phyloP scores from a whole-genome alignment of 2,888 invertebrate species.

The Fragum sueziense region DNA sequence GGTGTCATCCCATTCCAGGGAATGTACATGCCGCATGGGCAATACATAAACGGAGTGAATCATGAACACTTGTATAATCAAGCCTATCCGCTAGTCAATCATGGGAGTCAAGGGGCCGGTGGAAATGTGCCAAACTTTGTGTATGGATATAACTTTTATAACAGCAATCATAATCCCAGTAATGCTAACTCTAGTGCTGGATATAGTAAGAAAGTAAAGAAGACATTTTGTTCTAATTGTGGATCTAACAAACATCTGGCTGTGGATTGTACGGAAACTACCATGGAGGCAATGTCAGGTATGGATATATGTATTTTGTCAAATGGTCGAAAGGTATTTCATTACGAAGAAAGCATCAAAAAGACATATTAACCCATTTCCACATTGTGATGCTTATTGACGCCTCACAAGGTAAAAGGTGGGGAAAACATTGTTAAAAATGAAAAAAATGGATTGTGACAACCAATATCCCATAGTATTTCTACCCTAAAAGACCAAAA shows the following conservation, averaged over 20 bases:
- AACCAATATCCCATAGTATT: too few species aligned
- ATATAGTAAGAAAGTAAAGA: slow-evolving; percentile 50
- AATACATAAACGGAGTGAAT: slow-evolving; percentile 48
- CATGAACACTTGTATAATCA: slow-evolving; percentile 39
- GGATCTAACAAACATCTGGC: slow-evolving; percentile 92
- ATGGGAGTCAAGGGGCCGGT: slow-evolving; percentile 20
- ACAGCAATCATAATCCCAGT: slow-evolving; percentile 28
- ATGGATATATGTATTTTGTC: too few species aligned
- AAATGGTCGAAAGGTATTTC: too few species aligned
- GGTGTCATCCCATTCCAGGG: slow-evolving; percentile 60
- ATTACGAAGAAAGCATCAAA: too few species aligned
- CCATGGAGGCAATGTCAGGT: slow-evolving; percentile 94
- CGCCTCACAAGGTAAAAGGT: not conserved
- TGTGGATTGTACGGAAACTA: slow-evolving; percentile 93
- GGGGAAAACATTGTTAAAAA: not conserved
- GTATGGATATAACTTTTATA: slow-evolving; percentile 47
- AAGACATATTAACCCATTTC: not conserved
- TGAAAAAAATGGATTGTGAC: not conserved
- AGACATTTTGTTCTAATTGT: slow-evolving; percentile 92
- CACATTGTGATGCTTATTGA: not conserved
- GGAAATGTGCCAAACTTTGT: slow-evolving; percentile 42
- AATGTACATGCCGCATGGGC: slow-evolving; percentile 47
- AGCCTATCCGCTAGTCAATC: slow-evolving; percentile 35
- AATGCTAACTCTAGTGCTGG: slow-evolving; percentile 25
- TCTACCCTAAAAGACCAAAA: too few species aligned